Evolutionary conservation across 2,113 vertebrate species (phyloP).

Genomic region (Salminus brasiliensis): DNA sequence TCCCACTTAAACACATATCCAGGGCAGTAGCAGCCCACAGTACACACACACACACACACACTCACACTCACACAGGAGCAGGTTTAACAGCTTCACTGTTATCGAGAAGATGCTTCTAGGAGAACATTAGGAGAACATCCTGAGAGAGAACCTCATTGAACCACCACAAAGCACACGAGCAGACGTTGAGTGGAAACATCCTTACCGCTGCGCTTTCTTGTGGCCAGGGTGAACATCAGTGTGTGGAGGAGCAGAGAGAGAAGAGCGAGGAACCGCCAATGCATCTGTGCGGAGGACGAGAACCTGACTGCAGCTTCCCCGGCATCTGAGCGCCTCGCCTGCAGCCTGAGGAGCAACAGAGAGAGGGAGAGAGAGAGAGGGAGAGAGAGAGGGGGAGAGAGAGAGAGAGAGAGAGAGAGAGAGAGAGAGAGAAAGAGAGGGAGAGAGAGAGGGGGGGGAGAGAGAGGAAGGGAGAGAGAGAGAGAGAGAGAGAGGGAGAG

Average conservation of each 20-base stretch:
- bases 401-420: slow-evolving; percentile 11
- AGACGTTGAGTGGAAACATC: no score
- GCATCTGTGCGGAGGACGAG: slow-evolving; percentile 73
- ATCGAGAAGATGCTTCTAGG: no score
- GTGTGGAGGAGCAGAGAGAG: slow-evolving; percentile 67
- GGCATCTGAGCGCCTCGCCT: slow-evolving; percentile 61
- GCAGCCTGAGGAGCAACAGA: slow-evolving; percentile 31
- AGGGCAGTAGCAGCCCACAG: no score
- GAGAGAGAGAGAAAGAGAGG: slow-evolving; percentile 7
- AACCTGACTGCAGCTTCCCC: slow-evolving; percentile 62
- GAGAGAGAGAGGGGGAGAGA: no score
- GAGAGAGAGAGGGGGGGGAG: slow-evolving; percentile 27
- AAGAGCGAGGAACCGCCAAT: slow-evolving; percentile 68
- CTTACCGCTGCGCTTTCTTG: slow-evolving; percentile 70
- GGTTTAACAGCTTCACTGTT: no score
- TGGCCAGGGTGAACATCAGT: slow-evolving; percentile 61
- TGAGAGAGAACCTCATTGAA: no score
- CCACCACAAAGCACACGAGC: no score
- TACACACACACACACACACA: no score
- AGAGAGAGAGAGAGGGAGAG: slow-evolving; percentile 38
- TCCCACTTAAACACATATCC: no score
- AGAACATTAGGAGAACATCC: no score
- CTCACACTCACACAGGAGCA: no score
- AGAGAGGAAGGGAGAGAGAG: slow-evolving; percentile 18
- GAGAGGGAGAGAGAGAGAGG: slow-evolving; percentile 26